Conservation (phyloP, 1,140 invertebrate species). For the Scylla paramamosain region DNA sequence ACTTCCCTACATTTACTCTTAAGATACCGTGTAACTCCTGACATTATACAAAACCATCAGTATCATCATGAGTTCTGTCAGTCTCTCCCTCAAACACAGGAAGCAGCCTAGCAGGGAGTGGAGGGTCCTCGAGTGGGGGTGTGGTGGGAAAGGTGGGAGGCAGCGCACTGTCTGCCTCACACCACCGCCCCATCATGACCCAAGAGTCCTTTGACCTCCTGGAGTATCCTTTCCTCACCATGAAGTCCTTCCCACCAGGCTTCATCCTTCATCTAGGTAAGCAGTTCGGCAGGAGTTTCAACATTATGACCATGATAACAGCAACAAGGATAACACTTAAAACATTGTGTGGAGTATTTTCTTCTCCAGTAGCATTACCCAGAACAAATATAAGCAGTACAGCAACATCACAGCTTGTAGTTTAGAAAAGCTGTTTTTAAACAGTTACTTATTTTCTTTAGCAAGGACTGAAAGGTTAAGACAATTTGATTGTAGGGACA, state of each 20-base stretch:
- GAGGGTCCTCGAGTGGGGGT: conserved; percentile 64
- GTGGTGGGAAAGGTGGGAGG: conserved; percentile 18
- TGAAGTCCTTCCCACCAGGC: conserved; percentile 92
- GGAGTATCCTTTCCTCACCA: conserved; percentile 97
- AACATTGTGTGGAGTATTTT: no score
- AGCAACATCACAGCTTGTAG: not conserved
- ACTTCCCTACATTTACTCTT: no score
- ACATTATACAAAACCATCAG: no score
- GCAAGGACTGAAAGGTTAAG: no score
- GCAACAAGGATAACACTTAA: no score
- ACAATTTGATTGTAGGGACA: no score
- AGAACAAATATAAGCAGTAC: not conserved
- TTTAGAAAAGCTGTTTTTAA: no score
- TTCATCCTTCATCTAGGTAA: conserved; percentile 94
- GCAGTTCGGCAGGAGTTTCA: no score
- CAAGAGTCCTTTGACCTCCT: conserved; percentile 86
- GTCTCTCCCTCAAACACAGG: conserved; percentile 13
- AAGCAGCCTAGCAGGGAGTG: conserved; percentile 71
- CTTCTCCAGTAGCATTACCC: not conserved
- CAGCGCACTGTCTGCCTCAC: not conserved
- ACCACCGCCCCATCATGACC: conserved; percentile 72
- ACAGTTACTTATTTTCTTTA: no score
- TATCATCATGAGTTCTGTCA: no score
- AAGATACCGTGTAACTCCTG: no score
- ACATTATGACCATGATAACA: not conserved